These are phyloP conservation scores for Mohoua ochrocephala DNA, from an alignment of 2,113 vertebrate species.

Conservation along the genomic window DNA sequence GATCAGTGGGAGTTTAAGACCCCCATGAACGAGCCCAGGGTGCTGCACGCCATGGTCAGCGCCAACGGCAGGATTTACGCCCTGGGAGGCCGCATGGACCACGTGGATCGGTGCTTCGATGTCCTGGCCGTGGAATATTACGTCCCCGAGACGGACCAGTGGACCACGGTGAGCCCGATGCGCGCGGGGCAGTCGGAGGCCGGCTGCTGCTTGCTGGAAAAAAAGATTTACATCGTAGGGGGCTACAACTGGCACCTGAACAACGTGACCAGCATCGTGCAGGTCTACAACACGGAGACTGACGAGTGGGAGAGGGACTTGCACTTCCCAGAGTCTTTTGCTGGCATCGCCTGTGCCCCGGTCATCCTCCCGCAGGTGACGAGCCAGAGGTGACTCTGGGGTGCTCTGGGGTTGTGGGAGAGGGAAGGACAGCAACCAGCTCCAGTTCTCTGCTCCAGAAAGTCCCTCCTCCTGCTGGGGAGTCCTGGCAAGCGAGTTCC, in stretches of 20 bases:
- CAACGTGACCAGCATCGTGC: conserved; percentile 94
- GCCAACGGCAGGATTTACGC: conserved; percentile 79
- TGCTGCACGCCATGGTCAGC: conserved; percentile 90
- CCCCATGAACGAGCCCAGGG: conserved; percentile 92
- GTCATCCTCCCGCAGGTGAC: conserved; percentile 83
- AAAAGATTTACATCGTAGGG: conserved; percentile 90
- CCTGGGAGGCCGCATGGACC: conserved; percentile 94
- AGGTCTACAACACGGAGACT: conserved; percentile 92
- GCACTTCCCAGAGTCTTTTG: conserved; percentile 95
- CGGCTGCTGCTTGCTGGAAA: conserved; percentile 86
- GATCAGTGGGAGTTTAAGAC: conserved; percentile 91
- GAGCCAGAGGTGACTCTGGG: conserved; percentile 68
- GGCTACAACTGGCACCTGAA: conserved; percentile 99
- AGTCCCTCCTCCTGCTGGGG: not conserved
- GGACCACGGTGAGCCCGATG: conserved; percentile 94
- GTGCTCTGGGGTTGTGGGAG: not conserved
- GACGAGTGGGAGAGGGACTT: conserved; percentile 97
- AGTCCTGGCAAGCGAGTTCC: not conserved
- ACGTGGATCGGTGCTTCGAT: conserved; percentile 92
- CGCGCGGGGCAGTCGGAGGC: conserved; percentile 92
- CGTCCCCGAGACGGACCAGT: conserved; percentile 85
- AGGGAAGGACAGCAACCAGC: not conserved
- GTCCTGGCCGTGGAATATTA: conserved; percentile 93
- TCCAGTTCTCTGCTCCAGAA: not conserved
- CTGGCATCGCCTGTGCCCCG: conserved; percentile 85